A percentile compares a stretch with the other conserved stretches of the same genome.
Conservation (phyloP, 2,113 vertebrate species). For the Ahaetulla prasina region DNA sequence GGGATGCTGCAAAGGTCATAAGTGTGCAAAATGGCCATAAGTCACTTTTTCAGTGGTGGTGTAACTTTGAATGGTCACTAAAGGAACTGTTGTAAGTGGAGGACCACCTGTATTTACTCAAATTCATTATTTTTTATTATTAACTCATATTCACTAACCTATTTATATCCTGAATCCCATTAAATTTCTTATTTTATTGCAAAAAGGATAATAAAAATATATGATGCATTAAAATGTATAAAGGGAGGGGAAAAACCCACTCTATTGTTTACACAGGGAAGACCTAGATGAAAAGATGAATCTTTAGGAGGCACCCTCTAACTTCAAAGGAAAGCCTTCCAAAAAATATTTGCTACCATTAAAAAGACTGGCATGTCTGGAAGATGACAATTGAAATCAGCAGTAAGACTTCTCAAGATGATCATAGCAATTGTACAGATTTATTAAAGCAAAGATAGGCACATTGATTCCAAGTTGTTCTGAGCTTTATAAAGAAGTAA, state of each 20-base stretch:
- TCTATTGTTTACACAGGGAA: neutral
- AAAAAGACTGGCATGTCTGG: neutral
- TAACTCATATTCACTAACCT: neutral
- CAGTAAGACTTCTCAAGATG: neutral
- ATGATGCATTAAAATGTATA: neutral
- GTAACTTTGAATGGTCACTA: too few relatives aligned
- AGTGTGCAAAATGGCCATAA: too few relatives aligned
- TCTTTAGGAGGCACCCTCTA: neutral
- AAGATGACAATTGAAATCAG: neutral
- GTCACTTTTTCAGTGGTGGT: too few relatives aligned
- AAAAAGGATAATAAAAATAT: neutral
- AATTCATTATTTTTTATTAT: neutral
- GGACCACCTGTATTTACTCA: neutral
- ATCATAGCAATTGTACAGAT: neutral
- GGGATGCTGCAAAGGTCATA: too few relatives aligned
- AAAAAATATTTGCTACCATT: neutral
- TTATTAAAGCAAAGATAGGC: neutral
- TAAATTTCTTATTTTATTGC: neutral
- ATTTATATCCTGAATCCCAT: neutral
- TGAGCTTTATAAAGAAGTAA: neutral
- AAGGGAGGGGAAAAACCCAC: neutral
- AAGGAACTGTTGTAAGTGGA: too few relatives aligned
- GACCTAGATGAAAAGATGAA: neutral
- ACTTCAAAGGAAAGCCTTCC: neutral
- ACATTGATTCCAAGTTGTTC: neutral